Evolutionary conservation across 1,140 invertebrate species (phyloP).

Genomic region (Archegozetes longisetosus): DNA sequence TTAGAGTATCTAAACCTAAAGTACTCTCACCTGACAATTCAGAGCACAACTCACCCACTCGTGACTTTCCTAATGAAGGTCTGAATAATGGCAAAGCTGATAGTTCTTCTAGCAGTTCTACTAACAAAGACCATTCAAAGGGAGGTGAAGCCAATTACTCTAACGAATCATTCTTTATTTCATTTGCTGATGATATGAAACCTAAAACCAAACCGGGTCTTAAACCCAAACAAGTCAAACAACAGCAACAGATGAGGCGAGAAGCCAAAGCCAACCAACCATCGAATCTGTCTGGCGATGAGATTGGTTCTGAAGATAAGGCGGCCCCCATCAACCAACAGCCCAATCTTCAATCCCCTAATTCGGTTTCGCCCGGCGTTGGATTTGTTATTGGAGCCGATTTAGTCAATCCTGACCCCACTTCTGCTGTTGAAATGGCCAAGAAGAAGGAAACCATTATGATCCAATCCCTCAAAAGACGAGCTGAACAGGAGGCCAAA

Average conservation of each 20-base stretch:
- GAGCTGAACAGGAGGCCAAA: slow-evolving; percentile 58
- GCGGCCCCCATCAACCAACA: neutral
- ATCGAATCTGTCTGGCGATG: neutral
- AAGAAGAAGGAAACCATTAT: slow-evolving; percentile 74
- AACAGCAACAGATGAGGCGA: slow-evolving; percentile 11
- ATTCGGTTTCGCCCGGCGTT: slow-evolving; percentile 27
- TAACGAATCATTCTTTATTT: slow-evolving; percentile 18
- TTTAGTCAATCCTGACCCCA: slow-evolving; percentile 40
- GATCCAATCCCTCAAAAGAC: slow-evolving; percentile 62
- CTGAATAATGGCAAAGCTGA: slow-evolving; percentile 13
- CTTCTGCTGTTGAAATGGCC: slow-evolving; percentile 62
- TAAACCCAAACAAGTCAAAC: neutral
- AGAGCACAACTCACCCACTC: slow-evolving; percentile 18
- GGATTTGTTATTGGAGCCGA: slow-evolving; percentile 52
- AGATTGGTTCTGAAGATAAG: neutral
- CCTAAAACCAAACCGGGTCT: slow-evolving; percentile 7
- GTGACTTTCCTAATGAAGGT: neutral
- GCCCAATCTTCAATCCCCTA: neutral
- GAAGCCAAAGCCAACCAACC: slow-evolving; percentile 10
- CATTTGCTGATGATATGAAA: slow-evolving; percentile 13
- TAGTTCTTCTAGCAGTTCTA: slow-evolving; percentile 17
- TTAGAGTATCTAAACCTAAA: neutral
- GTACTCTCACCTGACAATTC: neutral
- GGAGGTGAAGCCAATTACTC: slow-evolving; percentile 9
- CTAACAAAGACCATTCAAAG: slow-evolving; percentile 21